A percentile compares a stretch with the other conserved stretches of the same genome.
These are phyloP conservation scores for Hecatera dysodea DNA, from an alignment of 2,888 invertebrate genomes.

Conservation along the genomic window DNA sequence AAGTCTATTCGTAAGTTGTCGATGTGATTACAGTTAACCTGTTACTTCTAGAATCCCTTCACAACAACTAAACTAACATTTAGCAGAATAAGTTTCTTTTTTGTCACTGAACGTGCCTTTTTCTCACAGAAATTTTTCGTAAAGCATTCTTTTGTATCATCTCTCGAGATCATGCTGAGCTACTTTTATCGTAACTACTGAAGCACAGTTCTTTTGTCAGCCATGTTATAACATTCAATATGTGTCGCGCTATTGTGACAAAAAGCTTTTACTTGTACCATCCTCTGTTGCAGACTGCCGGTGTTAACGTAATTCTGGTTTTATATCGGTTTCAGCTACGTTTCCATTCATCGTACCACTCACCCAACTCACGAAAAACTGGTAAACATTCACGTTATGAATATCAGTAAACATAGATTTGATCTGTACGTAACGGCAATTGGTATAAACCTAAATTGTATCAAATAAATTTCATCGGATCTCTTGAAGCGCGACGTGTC, in stretches of 20 bases:
- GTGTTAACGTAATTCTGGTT: slow-evolving; percentile 1
- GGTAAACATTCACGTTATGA: slow-evolving; percentile 4
- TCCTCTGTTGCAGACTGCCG: not conserved
- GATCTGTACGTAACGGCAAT: not conserved
- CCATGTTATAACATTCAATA: slow-evolving; percentile 18
- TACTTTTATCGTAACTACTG: slow-evolving; percentile 19
- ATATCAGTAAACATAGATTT: slow-evolving; percentile 9
- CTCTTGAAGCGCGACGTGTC: slow-evolving; percentile 2
- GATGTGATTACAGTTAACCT: slow-evolving; percentile 4
- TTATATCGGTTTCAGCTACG: not conserved
- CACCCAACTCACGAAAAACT: slow-evolving; percentile 8
- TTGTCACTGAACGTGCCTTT: not conserved
- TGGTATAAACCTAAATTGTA: slow-evolving; percentile 15
- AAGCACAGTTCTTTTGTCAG: slow-evolving; percentile 13
- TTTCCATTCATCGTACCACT: not conserved
- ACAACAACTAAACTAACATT: not conserved
- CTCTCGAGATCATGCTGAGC: not conserved
- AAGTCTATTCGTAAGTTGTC: not conserved
- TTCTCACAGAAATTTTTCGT: not conserved
- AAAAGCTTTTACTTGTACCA: slow-evolving; percentile 29
- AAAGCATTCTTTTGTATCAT: slow-evolving; percentile 15
- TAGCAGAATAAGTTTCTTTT: not conserved
- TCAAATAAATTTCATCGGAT: slow-evolving; percentile 17
- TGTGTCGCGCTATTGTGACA: slow-evolving; percentile 24
- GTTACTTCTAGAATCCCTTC: not conserved